These are phyloP conservation scores for Nasua narica DNA, from an alignment of 2,797 vertebrate genomes.

Conservation along the genomic window DNA sequence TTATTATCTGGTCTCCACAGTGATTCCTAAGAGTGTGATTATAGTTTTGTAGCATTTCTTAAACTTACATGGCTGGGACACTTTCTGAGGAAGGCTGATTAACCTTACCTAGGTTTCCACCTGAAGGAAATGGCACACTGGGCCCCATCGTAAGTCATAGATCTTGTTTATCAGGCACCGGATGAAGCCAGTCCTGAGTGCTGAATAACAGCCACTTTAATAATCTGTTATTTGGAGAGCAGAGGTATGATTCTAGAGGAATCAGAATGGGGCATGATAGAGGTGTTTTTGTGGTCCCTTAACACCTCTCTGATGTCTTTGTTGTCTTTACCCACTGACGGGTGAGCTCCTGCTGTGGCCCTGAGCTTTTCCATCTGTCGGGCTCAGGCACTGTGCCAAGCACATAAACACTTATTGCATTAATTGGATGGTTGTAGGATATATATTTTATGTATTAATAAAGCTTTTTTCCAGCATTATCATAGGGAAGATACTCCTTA, in stretches of 20 bases:
- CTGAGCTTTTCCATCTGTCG: not conserved
- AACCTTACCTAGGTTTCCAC: not conserved
- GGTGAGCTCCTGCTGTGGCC: not conserved
- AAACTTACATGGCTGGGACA: not conserved
- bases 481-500: not conserved
- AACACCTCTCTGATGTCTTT: not conserved
- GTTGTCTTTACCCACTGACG: slow-evolving; percentile 14
- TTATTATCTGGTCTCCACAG: not conserved
- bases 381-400: not conserved
- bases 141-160: not conserved
- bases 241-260: not conserved
- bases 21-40: not conserved
- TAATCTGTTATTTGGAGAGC: not conserved
- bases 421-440: not conserved
- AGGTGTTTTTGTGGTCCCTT: not conserved
- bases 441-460: not conserved
- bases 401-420: not conserved
- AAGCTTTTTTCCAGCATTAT: not conserved
- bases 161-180: not conserved
- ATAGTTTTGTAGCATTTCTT: not conserved
- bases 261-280: not conserved
- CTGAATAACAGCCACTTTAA: not conserved
- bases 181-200: not conserved
- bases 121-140: not conserved
- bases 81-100: not conserved